A percentile compares a stretch with the other conserved stretches of the same genome.
Evolutionary conservation across 2,113 vertebrate species (phyloP).

Genomic region (Serinus canaria): DNA sequence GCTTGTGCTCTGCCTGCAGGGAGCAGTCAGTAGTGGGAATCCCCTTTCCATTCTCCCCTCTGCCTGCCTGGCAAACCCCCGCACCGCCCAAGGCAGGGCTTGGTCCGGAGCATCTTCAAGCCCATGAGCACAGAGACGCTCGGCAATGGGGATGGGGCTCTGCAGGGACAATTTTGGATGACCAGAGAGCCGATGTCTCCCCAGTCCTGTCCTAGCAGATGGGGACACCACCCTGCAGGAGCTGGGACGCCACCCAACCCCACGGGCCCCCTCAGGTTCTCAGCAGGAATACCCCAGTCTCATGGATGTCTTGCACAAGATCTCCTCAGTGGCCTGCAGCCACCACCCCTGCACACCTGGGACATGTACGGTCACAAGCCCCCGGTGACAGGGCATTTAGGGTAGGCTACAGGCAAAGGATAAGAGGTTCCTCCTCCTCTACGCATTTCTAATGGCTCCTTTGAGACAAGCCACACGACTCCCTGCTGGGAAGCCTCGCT

Average conservation of each 20-base stretch:
- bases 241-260: background rate
- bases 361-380: background rate
- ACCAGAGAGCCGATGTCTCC: background rate
- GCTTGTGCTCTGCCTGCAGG: background rate
- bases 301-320: background rate
- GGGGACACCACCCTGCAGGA: background rate
- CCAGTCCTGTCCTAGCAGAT: background rate
- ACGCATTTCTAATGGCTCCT: slow-evolving; percentile 12
- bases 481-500: slow-evolving; percentile 22
- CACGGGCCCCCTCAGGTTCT: background rate
- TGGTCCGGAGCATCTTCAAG: background rate
- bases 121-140: background rate
- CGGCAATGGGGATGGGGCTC: background rate
- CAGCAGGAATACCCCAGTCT: background rate
- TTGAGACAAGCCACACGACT: slow-evolving; percentile 32
- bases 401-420: background rate
- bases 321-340: background rate
- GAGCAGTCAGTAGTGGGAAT: background rate
- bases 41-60: background rate
- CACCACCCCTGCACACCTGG: background rate
- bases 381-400: background rate
- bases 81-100: background rate
- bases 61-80: background rate
- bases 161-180: background rate
- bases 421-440: background rate